Base-by-base conservation (phyloP, 1,140 invertebrate species). In the Chrysopa pallens region DNA sequence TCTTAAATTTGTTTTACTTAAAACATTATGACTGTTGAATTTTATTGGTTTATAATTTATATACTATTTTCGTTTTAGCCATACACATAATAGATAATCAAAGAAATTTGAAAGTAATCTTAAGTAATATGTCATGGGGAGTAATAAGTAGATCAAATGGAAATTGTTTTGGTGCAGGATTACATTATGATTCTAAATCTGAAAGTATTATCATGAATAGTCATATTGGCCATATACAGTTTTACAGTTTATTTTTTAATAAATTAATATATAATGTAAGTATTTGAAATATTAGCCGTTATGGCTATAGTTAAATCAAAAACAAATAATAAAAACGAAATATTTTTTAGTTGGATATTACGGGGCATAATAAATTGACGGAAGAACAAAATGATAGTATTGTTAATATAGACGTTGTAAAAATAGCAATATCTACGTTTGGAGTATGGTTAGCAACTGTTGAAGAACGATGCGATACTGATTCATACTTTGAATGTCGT, bases 361-460 rank as follows among this genome's bases (percentile, higher is more conserved):
- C 78, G 3, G 63, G 70, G 9, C 71, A 74, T 59, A 89, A 88
- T 66, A 74, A 74, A 44, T 56, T 81, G 7, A 76, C 75, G 1
- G 67, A 70, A 57, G 77, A 81, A 54, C 53, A 70, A 46, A 56
- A 65, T 41, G 52, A 60, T 37, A 53, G 63, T 23, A 68, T 83
- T 48, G 65, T 72, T 44, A 82, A 81, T 55, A 77, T 75, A 3
- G 70, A 82, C 52, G 73, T 91, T 0, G 74, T 67, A 1, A 67
- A 71, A 49, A 66, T 78, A 29, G 73, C 77, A 1, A 66, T 89
- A 39, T 76, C 72, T 55, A 61, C 66, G 36, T 59, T 69, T 58
- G 78, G 80, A 0, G 51, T 62, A n/a, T 90, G 85, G 85, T 63
- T 90, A 62, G 80, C 74, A 13, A 87, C 83, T 1, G 68, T 78